These are phyloP conservation scores for Peromyscus eremicus DNA, from an alignment of 2,797 vertebrate species.

Conservation along the genomic window DNA sequence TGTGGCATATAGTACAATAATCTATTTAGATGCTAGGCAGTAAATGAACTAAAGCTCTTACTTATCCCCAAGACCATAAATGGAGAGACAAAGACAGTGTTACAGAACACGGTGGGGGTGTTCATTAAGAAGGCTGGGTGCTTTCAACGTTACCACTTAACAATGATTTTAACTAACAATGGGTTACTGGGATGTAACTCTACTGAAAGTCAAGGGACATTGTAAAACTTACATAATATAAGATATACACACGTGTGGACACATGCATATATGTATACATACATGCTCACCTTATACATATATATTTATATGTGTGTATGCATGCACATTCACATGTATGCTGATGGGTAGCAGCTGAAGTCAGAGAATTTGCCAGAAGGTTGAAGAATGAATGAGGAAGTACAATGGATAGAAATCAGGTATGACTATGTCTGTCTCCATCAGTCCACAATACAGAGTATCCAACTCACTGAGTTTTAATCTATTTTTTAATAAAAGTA, in stretches of 20 bases:
- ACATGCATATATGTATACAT: not conserved
- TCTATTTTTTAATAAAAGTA: conserved; percentile 58
- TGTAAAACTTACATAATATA: not conserved
- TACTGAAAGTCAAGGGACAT: not conserved
- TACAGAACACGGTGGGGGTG: too few relatives aligned
- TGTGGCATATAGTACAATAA: not conserved
- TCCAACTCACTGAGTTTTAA: conserved; percentile 31
- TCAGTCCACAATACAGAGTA: not conserved
- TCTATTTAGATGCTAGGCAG: too few relatives aligned
- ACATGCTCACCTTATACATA: not conserved
- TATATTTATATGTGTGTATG: not conserved
- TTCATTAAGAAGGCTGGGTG: not conserved
- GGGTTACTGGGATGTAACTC: not conserved
- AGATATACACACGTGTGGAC: not conserved
- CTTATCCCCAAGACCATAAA: not conserved
- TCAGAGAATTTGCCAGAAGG: not conserved
- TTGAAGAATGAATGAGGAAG: not conserved
- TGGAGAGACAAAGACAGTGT: not conserved
- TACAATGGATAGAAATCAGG: not conserved
- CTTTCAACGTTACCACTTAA: not conserved
- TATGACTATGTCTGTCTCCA: not conserved
- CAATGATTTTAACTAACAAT: not conserved
- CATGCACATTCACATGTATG: too few relatives aligned
- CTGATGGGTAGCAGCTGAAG: not conserved
- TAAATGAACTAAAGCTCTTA: not conserved